Base-by-base conservation (phyloP, 1,140 invertebrate genomes). In the Drosophila athabasca region DNA sequence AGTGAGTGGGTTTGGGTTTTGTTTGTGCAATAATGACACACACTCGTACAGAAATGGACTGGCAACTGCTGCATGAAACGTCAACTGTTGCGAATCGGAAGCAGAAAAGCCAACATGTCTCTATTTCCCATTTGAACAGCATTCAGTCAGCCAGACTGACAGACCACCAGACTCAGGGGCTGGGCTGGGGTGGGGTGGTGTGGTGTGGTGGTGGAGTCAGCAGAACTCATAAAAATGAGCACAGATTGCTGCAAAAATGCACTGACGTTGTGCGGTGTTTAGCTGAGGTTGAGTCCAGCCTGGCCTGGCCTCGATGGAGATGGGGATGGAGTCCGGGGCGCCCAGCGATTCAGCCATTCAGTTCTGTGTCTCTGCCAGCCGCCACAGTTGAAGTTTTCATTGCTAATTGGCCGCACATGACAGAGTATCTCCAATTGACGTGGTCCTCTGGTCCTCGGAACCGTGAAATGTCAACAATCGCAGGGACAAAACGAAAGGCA, bases 61-160 rank as follows among this genome's bases (percentile, higher is more conserved):
- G 26, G 45, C 31, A 54, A 41, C 57, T 71, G 49, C 15, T 70
- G 46, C 70, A 71, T 50, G 64, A 44, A 88, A 73, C 66, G 71
- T 66, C 71, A 79, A 79, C 83, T 76, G 76, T 75, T 83, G 79
- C 79, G 53, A 79, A 76, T 88, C 83, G 79, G 72, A 87, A 79
- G 83, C 83, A 69, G 83, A 68, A 87, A 88, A 87, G 79, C 83
- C 83, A 87, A 88, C 83, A 87, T 88, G 79, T 87, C 83, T 87
- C 78, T 87, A 87, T 87, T 85, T 85, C 82, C 66, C 82, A 87
- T 85, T 71, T 81, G 68, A 87, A 70, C 51, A 62, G 69, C 62
- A 73, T 57, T 75, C 82, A 58, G 69, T 67, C 71, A 46, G 62
- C 19, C 55, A 29, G 26, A 31, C 55, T 19, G 43, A 46, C 57